A percentile compares a stretch with the other conserved stretches of the same genome.
These are phyloP conservation scores for Drosophila athabasca DNA, from an alignment of 1,140 invertebrate genomes.

Conservation along the genomic window DNA sequence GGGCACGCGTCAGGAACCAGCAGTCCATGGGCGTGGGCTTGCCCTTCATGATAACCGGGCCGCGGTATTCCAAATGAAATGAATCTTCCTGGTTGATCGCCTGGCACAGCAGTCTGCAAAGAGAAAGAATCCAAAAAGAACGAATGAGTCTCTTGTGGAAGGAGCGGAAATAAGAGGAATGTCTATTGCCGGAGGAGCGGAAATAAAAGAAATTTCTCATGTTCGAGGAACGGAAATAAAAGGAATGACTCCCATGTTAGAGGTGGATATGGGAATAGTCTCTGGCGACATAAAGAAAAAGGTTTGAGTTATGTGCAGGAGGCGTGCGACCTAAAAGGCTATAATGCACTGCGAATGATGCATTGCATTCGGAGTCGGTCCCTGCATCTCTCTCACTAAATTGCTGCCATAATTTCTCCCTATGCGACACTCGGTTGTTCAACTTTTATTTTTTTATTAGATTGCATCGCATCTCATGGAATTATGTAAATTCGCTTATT, in stretches of 20 bases:
- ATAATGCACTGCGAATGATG: conserved; percentile 35
- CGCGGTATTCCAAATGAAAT: conserved; percentile 94
- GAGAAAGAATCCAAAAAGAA: conserved; percentile 23
- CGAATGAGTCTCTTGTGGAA: conserved; percentile 5
- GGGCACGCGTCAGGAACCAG: conserved; percentile 91
- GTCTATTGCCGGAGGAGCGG: not conserved
- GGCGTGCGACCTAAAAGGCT: not conserved
- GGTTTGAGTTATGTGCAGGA: conserved; percentile 25
- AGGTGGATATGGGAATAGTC: conserved; percentile 3
- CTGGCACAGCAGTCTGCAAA: conserved; percentile 91
- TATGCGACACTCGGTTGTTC: conserved; percentile 5
- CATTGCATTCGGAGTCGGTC: conserved; percentile 12
- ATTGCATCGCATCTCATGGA: conserved; percentile 42
- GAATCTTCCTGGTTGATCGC: conserved; percentile 93
- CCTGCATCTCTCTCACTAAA: conserved; percentile 24
- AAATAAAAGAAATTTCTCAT: not conserved
- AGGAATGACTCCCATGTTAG: conserved; percentile 1
- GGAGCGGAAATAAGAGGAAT: not conserved
- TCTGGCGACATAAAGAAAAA: conserved; percentile 15
- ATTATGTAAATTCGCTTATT: conserved; percentile 48
- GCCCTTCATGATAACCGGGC: conserved; percentile 97
- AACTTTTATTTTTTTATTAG: conserved; percentile 8
- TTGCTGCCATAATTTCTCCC: conserved; percentile 15
- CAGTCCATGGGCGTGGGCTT: conserved; percentile 97
- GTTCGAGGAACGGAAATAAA: not conserved